These are phyloP conservation scores for Bugula neritina DNA, from an alignment of 2,888 invertebrate genomes.

Conservation along the genomic window DNA sequence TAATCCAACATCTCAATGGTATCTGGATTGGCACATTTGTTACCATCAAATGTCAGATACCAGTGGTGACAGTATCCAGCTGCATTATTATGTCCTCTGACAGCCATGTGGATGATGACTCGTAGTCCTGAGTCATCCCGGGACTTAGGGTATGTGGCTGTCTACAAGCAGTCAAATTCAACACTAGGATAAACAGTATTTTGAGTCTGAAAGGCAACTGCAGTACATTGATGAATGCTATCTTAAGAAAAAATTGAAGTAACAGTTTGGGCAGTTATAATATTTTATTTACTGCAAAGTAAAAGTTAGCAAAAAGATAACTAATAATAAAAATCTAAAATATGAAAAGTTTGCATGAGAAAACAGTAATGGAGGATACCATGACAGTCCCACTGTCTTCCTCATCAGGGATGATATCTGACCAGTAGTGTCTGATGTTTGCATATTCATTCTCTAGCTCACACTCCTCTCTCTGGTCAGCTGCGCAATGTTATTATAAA, in stretches of 20 bases:
- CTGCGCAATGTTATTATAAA: too few species aligned
- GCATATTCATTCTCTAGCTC: neutral
- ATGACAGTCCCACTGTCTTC: neutral
- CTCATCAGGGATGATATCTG: neutral
- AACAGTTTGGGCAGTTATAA: too few species aligned
- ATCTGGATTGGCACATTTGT: constrained; percentile 5
- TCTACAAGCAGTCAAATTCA: neutral
- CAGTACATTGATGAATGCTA: too few species aligned
- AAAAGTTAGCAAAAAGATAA: too few species aligned
- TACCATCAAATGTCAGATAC: neutral
- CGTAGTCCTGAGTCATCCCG: neutral
- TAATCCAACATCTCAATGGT: neutral
- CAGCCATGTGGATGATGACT: constrained; percentile 2
- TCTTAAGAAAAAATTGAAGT: too few species aligned
- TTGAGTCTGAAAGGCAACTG: too few species aligned
- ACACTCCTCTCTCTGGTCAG: neutral
- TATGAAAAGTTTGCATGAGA: too few species aligned
- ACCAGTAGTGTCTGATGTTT: neutral
- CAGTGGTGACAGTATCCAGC: constrained; percentile 21
- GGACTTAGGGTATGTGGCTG: neutral
- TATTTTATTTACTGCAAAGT: too few species aligned
- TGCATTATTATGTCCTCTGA: neutral
- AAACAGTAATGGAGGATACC: too few species aligned
- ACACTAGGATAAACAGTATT: too few species aligned
- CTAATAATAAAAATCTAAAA: too few species aligned